phyloP scores from a whole-genome alignment of 2,797 vertebrate genomes.

The Cephalopachus bancanus region DNA sequence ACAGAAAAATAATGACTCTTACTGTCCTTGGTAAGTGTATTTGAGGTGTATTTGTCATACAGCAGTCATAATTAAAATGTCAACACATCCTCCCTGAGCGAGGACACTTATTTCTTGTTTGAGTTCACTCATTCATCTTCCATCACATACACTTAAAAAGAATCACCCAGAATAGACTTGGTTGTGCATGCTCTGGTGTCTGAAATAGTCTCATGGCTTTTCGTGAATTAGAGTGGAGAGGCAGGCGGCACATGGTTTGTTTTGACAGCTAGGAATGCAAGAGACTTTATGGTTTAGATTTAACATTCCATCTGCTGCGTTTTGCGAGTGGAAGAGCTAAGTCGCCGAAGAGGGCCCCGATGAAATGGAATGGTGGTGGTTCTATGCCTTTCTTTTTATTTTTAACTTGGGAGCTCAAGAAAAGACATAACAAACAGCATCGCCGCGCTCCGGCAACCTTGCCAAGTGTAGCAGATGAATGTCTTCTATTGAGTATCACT shows the following conservation, averaged over 20 bases:
- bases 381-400: constrained; percentile 24
- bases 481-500: constrained; percentile 62
- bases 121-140: constrained; percentile 68
- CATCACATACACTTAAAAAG: constrained; percentile 21
- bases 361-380: background rate
- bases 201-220: constrained; percentile 68
- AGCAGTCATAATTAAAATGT: constrained; percentile 52
- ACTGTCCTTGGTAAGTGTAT: background rate
- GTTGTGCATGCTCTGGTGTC: constrained; percentile 10
- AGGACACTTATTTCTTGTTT: constrained; percentile 56
- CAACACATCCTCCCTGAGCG: constrained; percentile 14
- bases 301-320: constrained; percentile 30
- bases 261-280: constrained; percentile 76
- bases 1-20: constrained; percentile 12
- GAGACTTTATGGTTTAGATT: constrained; percentile 54
- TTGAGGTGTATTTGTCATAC: constrained; percentile 9
- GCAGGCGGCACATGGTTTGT: constrained; percentile 66
- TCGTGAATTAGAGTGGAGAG: constrained; percentile 64
- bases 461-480: constrained; percentile 78
- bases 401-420: constrained; percentile 69
- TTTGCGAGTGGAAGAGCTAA: constrained; percentile 57
- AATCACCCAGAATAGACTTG: constrained; percentile 52
- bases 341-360: background rate
- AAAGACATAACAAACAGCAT: constrained; percentile 37
- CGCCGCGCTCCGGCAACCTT: constrained; percentile 48